Base-by-base conservation (phyloP, 2,113 vertebrate species). In the Orcinus orca region DNA sequence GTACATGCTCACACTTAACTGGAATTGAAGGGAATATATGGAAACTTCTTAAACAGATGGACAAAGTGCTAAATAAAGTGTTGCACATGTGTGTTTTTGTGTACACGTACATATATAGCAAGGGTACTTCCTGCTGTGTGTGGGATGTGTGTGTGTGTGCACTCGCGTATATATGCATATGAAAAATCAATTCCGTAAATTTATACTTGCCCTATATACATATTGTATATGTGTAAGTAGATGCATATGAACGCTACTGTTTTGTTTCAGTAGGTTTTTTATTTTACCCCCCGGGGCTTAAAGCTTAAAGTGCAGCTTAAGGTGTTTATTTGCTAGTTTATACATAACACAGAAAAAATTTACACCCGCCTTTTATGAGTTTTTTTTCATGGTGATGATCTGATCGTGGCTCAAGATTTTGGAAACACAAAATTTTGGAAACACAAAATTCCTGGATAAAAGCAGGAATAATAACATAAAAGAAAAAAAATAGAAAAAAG, bases 1-100 rank as follows among this genome's bases (percentile, higher is more conserved):
- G 38, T 12, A 65, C 12, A 44, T n/a, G 17, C 3, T 62, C 63
- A 81, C 1, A 74, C 95, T 87, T 47, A 83, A 41, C 4, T 91
- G 2, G 67, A 74, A 83, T 53, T 83, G 81, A 88, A 88, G 60
- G 20, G 44, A 82, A 41, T 76, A 31, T 70, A 70, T 25, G 58
- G 60, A 47, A 83, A 92, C 5, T 63, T 91, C 77, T 88, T 74
- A 84, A 94, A 87, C 76, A 96, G 95, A 96, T 94, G 81, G 74
- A 13, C 21, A 41, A 86, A 96, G 31, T 41, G 17, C 7, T 73
- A 71, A 81, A 84, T 67, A 67, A 92, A 95, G 65, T 62, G 36
- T 67, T 50, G 2, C 65, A 74, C 29, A 20, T 93, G 47, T 85
- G 33, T 70, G 8, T 88, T 90, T 96, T 38, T 97, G 12, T 96